These are phyloP conservation scores for Conus betulinus DNA, from an alignment of 1,140 invertebrate genomes.

Conservation along the genomic window DNA sequence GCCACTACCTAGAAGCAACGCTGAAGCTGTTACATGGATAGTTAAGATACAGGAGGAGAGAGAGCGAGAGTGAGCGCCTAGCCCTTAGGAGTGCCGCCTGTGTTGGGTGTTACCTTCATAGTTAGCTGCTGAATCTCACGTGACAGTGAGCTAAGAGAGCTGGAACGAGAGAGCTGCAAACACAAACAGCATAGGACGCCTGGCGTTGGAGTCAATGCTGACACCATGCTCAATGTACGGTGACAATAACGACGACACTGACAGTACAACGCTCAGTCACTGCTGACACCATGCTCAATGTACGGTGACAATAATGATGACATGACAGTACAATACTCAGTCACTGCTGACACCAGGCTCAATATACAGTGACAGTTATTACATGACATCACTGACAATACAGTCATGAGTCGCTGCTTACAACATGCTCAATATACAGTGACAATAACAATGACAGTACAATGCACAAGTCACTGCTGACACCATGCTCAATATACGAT, in stretches of 20 bases:
- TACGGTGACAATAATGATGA: neutral
- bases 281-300: neutral
- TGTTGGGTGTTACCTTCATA: constrained; percentile 48
- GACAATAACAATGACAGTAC: too few species aligned
- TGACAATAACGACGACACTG: too few species aligned
- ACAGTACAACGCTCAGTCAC: neutral
- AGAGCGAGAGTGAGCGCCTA: neutral
- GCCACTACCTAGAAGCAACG: neutral
- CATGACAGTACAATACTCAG: too few species aligned
- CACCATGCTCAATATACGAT: too few species aligned
- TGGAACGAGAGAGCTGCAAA: constrained; percentile 61
- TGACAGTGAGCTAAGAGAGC: constrained; percentile 60
- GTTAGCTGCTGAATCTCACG: constrained; percentile 57
- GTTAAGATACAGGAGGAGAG: neutral
- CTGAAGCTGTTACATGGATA: neutral
- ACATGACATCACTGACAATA: too few species aligned
- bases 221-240: neutral
- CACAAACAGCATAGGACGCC: neutral
- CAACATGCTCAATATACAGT: neutral
- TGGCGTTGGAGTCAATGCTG: neutral
- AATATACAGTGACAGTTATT: neutral
- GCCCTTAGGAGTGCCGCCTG: too few species aligned
- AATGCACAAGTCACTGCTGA: too few species aligned
- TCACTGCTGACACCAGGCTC: neutral
- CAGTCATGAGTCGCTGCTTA: neutral